Conservation (phyloP, 1,140 invertebrate species). For the Drosophila triauraria region DNA sequence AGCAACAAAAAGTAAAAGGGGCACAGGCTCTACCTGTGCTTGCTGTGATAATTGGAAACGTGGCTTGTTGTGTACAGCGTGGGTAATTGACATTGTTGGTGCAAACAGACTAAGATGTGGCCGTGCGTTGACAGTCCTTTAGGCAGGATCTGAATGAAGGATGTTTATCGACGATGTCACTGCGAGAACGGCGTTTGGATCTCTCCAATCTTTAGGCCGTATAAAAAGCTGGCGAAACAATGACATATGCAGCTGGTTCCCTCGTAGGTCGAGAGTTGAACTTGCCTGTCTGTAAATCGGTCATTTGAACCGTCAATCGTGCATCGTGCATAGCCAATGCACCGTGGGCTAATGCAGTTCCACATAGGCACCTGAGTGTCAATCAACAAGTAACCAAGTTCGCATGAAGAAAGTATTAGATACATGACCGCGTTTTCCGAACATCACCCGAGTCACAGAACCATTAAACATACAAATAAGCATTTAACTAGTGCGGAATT, state of each 20-base stretch:
- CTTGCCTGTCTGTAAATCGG: background rate
- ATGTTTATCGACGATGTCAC: background rate
- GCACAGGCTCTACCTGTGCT: background rate
- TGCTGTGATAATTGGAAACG: slow-evolving; percentile 64
- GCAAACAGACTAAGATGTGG: slow-evolving; percentile 7
- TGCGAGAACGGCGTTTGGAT: background rate
- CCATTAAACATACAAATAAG: slow-evolving; percentile 7
- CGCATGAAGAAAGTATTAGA: background rate
- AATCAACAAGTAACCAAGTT: background rate
- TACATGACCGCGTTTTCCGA: background rate
- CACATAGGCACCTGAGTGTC: background rate
- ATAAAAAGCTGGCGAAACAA: background rate
- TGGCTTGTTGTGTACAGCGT: slow-evolving; percentile 41
- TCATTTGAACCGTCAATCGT: background rate
- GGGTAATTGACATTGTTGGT: slow-evolving; percentile 66
- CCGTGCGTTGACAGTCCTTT: background rate
- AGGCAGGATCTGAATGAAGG: background rate
- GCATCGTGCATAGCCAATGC: background rate
- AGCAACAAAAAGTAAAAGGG: slow-evolving; percentile 1
- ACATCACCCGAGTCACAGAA: background rate
- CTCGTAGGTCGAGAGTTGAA: background rate
- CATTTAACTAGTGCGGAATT: slow-evolving; percentile 30
- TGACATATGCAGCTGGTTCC: background rate
- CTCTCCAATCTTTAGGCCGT: background rate
- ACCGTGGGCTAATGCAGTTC: background rate